phyloP scores from a whole-genome alignment of 2,797 vertebrate species.

The Buphagus erythrorhynchus region DNA sequence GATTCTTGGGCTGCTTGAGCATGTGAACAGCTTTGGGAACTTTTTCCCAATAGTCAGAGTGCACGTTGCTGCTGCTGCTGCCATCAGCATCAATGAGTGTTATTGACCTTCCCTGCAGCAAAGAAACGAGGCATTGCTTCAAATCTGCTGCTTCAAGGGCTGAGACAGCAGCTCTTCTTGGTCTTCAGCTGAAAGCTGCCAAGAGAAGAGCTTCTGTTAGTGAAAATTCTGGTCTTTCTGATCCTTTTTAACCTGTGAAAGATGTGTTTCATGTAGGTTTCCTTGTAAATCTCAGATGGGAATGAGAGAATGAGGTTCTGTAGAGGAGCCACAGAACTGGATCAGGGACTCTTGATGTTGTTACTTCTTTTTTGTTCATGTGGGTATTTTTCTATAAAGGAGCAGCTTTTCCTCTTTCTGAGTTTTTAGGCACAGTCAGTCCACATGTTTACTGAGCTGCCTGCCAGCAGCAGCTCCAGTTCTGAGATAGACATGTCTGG shows the following conservation, averaged over 20 bases:
- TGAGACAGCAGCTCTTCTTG: background rate
- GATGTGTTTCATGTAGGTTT: background rate
- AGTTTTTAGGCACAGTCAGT: background rate
- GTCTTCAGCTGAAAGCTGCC: background rate
- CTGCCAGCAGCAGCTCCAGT: background rate
- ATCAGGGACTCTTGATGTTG: background rate
- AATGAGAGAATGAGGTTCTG: background rate
- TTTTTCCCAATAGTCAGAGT: accelerated
- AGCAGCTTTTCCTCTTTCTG: background rate
- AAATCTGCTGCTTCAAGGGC: background rate
- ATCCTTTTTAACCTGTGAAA: background rate
- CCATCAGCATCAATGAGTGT: accelerated
- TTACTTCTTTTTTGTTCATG: background rate
- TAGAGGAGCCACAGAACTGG: background rate
- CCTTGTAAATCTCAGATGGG: background rate
- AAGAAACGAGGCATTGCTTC: background rate
- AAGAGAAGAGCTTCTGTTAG: background rate
- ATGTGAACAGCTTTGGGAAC: background rate
- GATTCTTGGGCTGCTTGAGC: accelerated
- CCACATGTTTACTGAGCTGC: background rate
- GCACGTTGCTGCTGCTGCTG: background rate
- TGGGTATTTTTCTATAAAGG: background rate
- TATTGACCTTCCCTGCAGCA: background rate
- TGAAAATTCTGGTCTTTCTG: background rate
- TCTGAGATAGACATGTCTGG: background rate